A percentile compares a stretch with the other conserved stretches of the same genome.
Evolutionary conservation across 2,113 vertebrate species (phyloP).

Genomic region (Mungos mungo): DNA sequence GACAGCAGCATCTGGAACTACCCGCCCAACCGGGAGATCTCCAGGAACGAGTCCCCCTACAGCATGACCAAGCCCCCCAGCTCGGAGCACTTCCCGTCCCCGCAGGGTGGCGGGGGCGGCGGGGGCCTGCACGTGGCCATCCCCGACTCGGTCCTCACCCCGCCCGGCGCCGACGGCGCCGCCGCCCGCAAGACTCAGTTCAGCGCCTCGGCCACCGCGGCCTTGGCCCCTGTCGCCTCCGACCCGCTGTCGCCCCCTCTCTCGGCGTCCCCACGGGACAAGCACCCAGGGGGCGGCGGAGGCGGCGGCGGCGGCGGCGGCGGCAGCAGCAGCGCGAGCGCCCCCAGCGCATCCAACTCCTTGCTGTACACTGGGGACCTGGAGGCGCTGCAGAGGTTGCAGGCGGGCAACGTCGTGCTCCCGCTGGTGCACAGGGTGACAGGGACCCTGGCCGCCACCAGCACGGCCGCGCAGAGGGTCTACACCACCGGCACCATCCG

Average conservation of each 20-base stretch:
- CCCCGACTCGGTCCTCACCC: conserved; percentile 98
- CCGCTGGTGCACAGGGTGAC: conserved; percentile 97
- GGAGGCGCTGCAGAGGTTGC: conserved; percentile 97
- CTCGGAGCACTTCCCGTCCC: conserved; percentile 94
- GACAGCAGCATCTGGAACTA: conserved; percentile 99
- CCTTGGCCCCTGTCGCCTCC: conserved; percentile 91
- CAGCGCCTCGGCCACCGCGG: conserved; percentile 87
- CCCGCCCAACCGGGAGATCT: conserved; percentile 98
- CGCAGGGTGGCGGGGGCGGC: conserved; percentile 87
- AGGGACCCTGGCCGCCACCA: conserved; percentile 92
- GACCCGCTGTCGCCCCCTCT: conserved; percentile 97
- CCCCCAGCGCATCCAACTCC: conserved; percentile 90
- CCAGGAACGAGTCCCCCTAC: conserved; percentile 97
- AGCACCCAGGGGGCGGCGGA: conserved; percentile 88
- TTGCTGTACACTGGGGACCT: conserved; percentile 97
- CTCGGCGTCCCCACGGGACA: conserved; percentile 97
- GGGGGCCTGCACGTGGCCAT: conserved; percentile 94
- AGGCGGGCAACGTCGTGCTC: conserved; percentile 96
- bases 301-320: conserved; percentile 70
- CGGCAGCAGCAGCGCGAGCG: conserved; percentile 69
- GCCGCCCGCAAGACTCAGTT: conserved; percentile 92
- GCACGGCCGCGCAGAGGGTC: conserved; percentile 94
- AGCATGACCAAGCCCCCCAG: conserved; percentile 97
- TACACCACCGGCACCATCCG: conserved; percentile 99
- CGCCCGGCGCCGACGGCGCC: conserved; percentile 93